These are phyloP conservation scores for Epirrhoe tristata DNA, from an alignment of 2,888 invertebrate genomes.

Conservation along the genomic window DNA sequence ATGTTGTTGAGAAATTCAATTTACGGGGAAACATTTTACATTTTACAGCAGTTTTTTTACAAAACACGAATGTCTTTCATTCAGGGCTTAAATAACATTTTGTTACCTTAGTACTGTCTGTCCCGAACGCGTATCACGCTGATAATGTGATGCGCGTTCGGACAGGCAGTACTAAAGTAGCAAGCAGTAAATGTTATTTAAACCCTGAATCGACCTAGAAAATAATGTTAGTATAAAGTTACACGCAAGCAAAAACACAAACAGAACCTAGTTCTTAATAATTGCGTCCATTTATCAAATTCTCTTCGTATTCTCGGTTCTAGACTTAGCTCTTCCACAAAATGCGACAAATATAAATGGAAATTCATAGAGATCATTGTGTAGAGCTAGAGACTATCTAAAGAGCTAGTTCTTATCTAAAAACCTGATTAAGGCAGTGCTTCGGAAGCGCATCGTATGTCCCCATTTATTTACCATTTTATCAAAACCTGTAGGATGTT, in stretches of 20 bases:
- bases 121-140: too few relatives aligned
- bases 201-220: neutral
- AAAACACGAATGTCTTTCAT: too few relatives aligned
- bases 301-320: neutral
- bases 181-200: neutral
- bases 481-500: neutral
- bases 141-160: too few relatives aligned
- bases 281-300: neutral
- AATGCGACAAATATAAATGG: neutral
- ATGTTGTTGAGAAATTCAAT: neutral
- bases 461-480: neutral
- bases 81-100: too few relatives aligned
- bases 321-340: neutral
- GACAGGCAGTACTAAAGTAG: too few relatives aligned
- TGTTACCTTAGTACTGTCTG: too few relatives aligned
- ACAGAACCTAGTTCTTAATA: neutral
- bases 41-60: too few relatives aligned
- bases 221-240: neutral
- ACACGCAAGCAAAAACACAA: neutral
- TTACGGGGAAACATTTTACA: neutral
- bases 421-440: neutral
- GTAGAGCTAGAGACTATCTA: neutral
- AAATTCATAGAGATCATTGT: neutral
- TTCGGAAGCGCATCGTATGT: neutral
- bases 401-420: neutral